phyloP scores from a whole-genome alignment of 2,113 vertebrate species.

The Xerus inauris region DNA sequence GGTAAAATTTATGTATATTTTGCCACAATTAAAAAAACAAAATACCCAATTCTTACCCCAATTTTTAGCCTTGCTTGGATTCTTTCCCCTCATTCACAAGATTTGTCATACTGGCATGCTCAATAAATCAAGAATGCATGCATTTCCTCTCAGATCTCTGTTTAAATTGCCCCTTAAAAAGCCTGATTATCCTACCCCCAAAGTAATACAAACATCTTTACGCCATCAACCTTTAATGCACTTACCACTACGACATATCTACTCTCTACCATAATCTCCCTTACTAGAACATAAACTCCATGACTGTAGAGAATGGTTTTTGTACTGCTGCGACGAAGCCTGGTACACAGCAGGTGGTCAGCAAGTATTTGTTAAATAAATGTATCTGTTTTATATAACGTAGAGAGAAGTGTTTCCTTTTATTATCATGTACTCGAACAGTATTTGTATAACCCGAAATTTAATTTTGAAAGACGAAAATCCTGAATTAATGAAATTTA shows the following conservation, averaged over 20 bases:
- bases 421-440: background rate
- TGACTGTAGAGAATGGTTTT: background rate
- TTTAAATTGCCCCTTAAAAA: background rate
- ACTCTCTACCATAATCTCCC: background rate
- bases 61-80: too few species aligned
- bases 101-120: background rate
- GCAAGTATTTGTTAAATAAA: constrained; percentile 3
- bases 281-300: background rate
- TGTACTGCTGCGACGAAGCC: background rate
- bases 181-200: background rate
- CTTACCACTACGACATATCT: background rate
- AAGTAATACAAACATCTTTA: background rate
- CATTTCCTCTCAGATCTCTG: background rate
- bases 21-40: background rate
- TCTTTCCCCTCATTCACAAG: background rate
- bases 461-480: background rate
- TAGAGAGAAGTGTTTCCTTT: background rate
- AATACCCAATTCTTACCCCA: background rate
- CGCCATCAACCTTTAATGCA: background rate
- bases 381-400: background rate
- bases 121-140: background rate
- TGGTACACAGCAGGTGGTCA: background rate
- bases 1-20: too few species aligned
- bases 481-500: background rate
- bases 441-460: background rate